Percentiles rank a stretch among this genome's conserved stretches.
These are phyloP conservation scores for Teleogryllus occipitalis DNA, from an alignment of 1,140 invertebrate species.

Conservation along the genomic window DNA sequence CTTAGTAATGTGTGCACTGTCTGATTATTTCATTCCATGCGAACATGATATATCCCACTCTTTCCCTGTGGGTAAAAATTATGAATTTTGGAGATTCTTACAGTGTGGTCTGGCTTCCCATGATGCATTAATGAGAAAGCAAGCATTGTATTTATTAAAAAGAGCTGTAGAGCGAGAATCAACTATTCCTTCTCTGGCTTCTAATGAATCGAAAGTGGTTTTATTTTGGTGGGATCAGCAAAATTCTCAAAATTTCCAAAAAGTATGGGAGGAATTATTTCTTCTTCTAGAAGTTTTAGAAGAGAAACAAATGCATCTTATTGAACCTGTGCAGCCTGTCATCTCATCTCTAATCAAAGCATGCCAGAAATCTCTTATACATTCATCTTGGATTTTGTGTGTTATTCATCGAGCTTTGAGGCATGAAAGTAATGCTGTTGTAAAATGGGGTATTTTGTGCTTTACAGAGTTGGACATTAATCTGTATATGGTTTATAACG, in stretches of 20 bases:
- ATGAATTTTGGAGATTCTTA: slow-evolving; percentile 26
- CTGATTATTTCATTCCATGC: slow-evolving; percentile 12
- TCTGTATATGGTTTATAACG: slow-evolving; percentile 16
- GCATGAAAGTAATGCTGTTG: slow-evolving; percentile 39
- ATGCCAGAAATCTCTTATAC: slow-evolving; percentile 21
- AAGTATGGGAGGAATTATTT: slow-evolving; percentile 36
- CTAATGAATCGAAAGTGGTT: slow-evolving; percentile 10
- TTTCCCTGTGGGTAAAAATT: slow-evolving; percentile 6
- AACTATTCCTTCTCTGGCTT: neutral
- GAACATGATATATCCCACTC: neutral
- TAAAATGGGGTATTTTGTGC: slow-evolving; percentile 36
- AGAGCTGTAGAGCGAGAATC: slow-evolving; percentile 29
- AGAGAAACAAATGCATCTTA: slow-evolving; percentile 52
- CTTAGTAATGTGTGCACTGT: slow-evolving; percentile 9
- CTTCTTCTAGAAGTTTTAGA: slow-evolving; percentile 47
- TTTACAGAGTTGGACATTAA: slow-evolving; percentile 27
- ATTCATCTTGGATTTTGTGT: slow-evolving; percentile 36
- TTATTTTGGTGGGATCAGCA: slow-evolving; percentile 23
- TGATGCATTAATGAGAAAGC: slow-evolving; percentile 30
- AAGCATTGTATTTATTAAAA: slow-evolving; percentile 35
- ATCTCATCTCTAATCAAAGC: slow-evolving; percentile 30
- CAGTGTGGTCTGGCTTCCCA: slow-evolving; percentile 21
- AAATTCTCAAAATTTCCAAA: slow-evolving; percentile 19
- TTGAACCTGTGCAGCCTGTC: slow-evolving; percentile 42
- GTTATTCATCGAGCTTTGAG: slow-evolving; percentile 37